Evolutionary conservation across 1,140 invertebrate genomes (phyloP), one percentile per base, ranked within the genome.

Genomic region (Calliphora vicina): DNA sequence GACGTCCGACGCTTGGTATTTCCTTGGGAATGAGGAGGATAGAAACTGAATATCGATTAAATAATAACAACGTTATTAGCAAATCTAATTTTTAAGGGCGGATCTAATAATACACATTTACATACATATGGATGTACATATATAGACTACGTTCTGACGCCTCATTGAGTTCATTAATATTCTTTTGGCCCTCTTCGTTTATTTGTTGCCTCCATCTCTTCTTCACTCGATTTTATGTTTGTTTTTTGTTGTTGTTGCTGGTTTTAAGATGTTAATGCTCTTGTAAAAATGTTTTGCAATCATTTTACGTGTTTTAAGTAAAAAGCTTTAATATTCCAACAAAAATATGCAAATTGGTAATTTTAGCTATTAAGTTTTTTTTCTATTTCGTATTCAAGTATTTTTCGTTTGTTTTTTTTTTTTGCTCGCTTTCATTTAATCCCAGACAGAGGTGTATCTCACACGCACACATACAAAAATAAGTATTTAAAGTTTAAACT

Each of bases 231-330:
- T 57, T 57, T 57, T 57, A n/a, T 57, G 50, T 57, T 57, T 35
- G 50, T 57, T 57, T 45, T 1, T 57, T 57, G 50, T 57, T 57
- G 12, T 57, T 57, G 45, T 57, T 57, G 17, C 50, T 57, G n/a
- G 1, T 57, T 57, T 57, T 57, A 57, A 57, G 50, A 57, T n/a
- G 50, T 57, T 57, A 57, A 57, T 57, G 50, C 15, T 57, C 50
- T 57, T 57, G 50, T 57, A 76, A 42, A 76, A 35, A 76, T 76
- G 27, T 76, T 76, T 76, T 29, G 73, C 73, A 42, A 76, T 76
- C 73, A 76, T 76, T 76, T 76, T 76, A 76, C 73, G 35, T 76
- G 73, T 76, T 76, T 76, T 76, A 76, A 29, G 73, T 76, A 35
- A 76, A 76, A 76, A 17, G 35, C 73, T 76, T 76, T 76, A 76